These are phyloP conservation scores for Dendronephthya gigantea DNA, from an alignment of 64 coral and sea anemone species.

Conservation along the genomic window DNA sequence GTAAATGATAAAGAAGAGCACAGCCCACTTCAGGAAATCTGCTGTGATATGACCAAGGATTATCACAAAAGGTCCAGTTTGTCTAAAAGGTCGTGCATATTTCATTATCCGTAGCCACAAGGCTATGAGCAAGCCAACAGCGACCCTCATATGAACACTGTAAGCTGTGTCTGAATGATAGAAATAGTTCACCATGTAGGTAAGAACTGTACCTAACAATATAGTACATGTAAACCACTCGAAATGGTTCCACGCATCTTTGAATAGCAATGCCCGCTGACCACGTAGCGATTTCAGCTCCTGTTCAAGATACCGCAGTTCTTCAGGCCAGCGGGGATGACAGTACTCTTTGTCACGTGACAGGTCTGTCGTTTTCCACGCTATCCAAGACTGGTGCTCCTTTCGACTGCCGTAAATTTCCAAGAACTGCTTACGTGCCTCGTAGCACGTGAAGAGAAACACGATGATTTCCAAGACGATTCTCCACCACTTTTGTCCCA, in stretches of 20 bases:
- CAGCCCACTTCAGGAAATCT: constrained; percentile 73
- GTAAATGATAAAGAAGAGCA: constrained; percentile 77
- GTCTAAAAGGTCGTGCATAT: constrained; percentile 63
- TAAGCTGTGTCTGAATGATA: constrained; percentile 14
- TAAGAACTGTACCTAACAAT: constrained; percentile 13
- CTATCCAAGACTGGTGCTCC: constrained; percentile 30
- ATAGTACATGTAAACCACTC: constrained; percentile 30
- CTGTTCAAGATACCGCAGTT: constrained; percentile 48
- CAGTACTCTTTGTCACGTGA: constrained; percentile 52
- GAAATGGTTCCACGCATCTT: constrained; percentile 15
- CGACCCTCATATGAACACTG: constrained; percentile 41
- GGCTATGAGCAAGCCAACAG: constrained; percentile 44
- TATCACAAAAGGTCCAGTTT: constrained; percentile 58
- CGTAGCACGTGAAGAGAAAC: constrained; percentile 48
- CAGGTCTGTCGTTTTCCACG: constrained; percentile 42
- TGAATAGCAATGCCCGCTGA: constrained; percentile 16
- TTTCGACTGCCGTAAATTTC: constrained; percentile 48
- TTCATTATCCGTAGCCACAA: constrained; percentile 65
- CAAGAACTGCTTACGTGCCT: constrained; percentile 58
- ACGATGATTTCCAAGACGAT: constrained; percentile 54
- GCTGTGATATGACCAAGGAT: constrained; percentile 69
- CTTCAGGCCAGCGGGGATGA: constrained; percentile 63
- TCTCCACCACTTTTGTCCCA: constrained; percentile 39
- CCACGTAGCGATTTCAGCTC: constrained; percentile 32
- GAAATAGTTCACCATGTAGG: not conserved